A percentile compares a stretch with the other conserved stretches of the same genome.
Conservation (phyloP, 1,140 invertebrate genomes). For the Atopsyche davidsoni region DNA sequence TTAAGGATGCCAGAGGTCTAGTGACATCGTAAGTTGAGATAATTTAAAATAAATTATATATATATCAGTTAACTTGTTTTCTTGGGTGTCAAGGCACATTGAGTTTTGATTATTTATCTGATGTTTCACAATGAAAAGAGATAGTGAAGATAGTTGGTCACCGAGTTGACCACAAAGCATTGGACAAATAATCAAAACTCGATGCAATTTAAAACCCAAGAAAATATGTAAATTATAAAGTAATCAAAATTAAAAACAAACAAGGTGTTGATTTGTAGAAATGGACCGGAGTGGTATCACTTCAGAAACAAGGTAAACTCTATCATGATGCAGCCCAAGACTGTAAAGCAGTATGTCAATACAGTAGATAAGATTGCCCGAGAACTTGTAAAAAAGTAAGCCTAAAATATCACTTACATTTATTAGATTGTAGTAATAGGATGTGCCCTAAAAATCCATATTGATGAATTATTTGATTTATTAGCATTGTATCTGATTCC, state of each 20-base stretch:
- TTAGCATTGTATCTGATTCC: too few species aligned
- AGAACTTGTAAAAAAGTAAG: conserved; percentile 23
- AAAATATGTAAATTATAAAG: conserved; percentile 6
- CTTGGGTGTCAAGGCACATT: too few species aligned
- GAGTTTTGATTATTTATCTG: too few species aligned
- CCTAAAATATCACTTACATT: too few species aligned
- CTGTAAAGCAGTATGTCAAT: conserved; percentile 21
- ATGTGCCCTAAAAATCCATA: too few species aligned
- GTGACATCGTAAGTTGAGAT: conserved; percentile 10
- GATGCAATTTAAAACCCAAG: not conserved
- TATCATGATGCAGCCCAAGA: conserved; percentile 29
- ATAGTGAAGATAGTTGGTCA: too few species aligned
- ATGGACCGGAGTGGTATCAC: conserved; percentile 24
- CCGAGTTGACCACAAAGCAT: too few species aligned
- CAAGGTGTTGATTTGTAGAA: conserved; percentile 9
- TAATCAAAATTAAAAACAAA: not conserved
- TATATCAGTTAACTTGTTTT: too few species aligned
- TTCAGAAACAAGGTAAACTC: conserved; percentile 27
- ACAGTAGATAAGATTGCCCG: conserved; percentile 20
- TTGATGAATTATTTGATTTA: too few species aligned
- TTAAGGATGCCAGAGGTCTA: conserved; percentile 8
- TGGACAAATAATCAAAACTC: too few species aligned
- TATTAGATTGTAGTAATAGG: too few species aligned
- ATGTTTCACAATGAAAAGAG: too few species aligned
- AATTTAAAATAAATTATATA: conserved; percentile 2